A percentile compares a stretch with the other conserved stretches of the same genome.
phyloP scores from a whole-genome alignment of 37 sponge, comb jelly and placozoan species.

The Amphimedon queenslandica region DNA sequence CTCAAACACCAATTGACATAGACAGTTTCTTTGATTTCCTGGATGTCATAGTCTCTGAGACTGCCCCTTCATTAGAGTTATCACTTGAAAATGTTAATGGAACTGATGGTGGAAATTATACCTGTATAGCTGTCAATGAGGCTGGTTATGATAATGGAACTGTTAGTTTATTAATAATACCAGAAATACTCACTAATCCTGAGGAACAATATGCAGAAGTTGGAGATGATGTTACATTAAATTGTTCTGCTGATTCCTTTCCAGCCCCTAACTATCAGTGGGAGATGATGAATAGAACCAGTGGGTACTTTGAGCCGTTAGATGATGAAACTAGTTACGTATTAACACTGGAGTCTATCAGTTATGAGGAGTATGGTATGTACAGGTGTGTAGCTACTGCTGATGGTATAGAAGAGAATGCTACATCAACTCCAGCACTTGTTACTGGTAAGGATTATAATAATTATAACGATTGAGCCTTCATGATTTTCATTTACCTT shows the following conservation, averaged over 20 bases:
- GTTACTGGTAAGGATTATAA: constrained; percentile 7
- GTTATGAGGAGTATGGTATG: constrained; percentile 1
- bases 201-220: background rate
- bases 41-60: background rate
- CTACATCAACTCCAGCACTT: background rate
- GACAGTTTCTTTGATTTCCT: background rate
- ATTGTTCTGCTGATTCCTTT: constrained; percentile 15
- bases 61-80: background rate
- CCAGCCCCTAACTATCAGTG: constrained; percentile 16
- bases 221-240: constrained; percentile 7
- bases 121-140: constrained; percentile 52
- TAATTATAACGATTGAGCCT: background rate
- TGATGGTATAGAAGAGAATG: background rate
- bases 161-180: constrained; percentile 13
- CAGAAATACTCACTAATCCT: constrained; percentile 2
- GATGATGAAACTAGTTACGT: background rate
- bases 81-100: constrained; percentile 9
- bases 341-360: background rate
- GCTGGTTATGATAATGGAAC: constrained; percentile 40
- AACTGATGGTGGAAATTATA: constrained; percentile 61
- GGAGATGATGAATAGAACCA: background rate
- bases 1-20: constrained; percentile 1
- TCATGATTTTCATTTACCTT: too few species aligned
- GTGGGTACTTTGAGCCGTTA: background rate
- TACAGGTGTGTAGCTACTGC: constrained; percentile 8